These are phyloP conservation scores for Drepanosiphum platanoidis DNA, from an alignment of 2,888 invertebrate genomes.

Conservation along the genomic window DNA sequence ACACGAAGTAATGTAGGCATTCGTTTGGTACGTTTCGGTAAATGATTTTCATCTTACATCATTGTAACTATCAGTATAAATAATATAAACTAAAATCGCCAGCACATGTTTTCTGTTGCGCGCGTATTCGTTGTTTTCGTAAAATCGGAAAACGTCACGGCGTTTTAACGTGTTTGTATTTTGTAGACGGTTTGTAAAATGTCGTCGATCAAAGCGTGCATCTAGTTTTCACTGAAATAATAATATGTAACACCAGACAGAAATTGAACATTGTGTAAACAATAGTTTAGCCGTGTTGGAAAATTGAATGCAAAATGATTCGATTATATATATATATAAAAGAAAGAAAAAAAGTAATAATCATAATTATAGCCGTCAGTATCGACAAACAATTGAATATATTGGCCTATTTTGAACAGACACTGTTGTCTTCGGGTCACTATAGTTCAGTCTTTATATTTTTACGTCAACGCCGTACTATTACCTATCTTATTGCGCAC, in stretches of 20 bases:
- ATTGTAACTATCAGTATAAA: too few species aligned
- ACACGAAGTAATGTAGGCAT: too few species aligned
- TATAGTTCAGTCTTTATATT: not conserved
- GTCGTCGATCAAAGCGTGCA: too few species aligned
- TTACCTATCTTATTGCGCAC: slow-evolving; percentile 21
- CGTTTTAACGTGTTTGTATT: too few species aligned
- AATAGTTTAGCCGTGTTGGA: not conserved
- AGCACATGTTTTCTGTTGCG: too few species aligned
- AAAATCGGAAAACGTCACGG: too few species aligned
- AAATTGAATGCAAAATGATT: not conserved
- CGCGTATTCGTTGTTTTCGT: too few species aligned
- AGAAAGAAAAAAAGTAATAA: not conserved
- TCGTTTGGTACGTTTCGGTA: too few species aligned
- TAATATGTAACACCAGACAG: not conserved
- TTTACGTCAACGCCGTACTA: not conserved
- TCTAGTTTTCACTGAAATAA: not conserved
- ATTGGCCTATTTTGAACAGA: not conserved
- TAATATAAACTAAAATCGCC: too few species aligned
- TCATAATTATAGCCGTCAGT: not conserved
- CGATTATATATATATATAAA: too few species aligned
- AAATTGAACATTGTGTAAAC: not conserved
- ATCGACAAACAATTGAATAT: not conserved
- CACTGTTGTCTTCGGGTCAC: not conserved
- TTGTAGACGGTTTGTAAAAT: too few species aligned
- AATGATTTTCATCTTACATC: too few species aligned